A percentile compares a stretch with the other conserved stretches of the same genome.
These are phyloP conservation scores for Hypomecis punctinalis DNA, from an alignment of 2,888 invertebrate genomes.

Conservation along the genomic window DNA sequence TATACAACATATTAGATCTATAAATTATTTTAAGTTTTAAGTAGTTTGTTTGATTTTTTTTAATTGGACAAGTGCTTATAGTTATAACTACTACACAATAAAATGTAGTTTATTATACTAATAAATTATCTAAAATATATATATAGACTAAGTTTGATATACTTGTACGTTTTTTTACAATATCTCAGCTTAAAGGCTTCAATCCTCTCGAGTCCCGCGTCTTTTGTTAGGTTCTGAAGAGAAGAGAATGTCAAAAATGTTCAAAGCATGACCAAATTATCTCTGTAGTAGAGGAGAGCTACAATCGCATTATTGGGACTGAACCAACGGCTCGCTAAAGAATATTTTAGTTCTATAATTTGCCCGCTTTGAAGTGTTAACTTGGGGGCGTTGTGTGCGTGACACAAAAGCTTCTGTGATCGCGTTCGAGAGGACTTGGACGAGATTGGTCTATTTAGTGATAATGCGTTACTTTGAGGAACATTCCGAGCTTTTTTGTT, in stretches of 20 bases:
- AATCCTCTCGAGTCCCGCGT: constrained; percentile 48
- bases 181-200: constrained; percentile 48
- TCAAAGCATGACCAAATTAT: constrained; percentile 1
- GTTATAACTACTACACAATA: too few species aligned
- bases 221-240: constrained; percentile 32
- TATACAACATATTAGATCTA: too few species aligned
- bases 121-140: too few species aligned
- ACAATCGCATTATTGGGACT: neutral
- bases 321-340: neutral
- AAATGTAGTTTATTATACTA: too few species aligned
- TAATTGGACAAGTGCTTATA: too few species aligned
- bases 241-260: constrained; percentile 46
- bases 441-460: constrained; percentile 17
- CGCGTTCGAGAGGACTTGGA: constrained; percentile 11
- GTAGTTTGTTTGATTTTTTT: too few species aligned
- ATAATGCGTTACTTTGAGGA: constrained; percentile 11
- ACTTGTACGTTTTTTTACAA: constrained; percentile 26
- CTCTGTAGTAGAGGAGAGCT: neutral
- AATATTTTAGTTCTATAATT: neutral
- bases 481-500: neutral
- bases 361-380: neutral
- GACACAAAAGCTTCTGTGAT: constrained; percentile 14
- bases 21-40: too few species aligned
- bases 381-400: neutral
- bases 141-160: too few species aligned